Evolutionary conservation across 1,140 invertebrate genomes (phyloP), one percentile per base, ranked within the genome.

Genomic region (Eumaeus atala): DNA sequence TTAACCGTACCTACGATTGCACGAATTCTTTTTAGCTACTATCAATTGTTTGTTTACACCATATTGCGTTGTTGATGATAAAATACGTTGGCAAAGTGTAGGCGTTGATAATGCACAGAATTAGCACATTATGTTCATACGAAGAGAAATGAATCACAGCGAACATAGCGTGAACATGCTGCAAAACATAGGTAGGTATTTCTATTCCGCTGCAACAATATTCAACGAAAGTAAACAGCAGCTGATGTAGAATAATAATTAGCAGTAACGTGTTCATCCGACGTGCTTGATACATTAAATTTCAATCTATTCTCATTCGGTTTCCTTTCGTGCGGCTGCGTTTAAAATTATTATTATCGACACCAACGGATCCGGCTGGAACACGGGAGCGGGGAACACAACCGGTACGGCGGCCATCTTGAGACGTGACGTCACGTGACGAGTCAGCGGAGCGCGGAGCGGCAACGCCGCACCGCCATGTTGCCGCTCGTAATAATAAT

Each of bases 361-460:
- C 69, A 66, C 69, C 70, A 70, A 73, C 69, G 74, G 71, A 80
- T 76, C 74, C 77, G 78, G 79, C 74, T 78, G 74, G 76, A 71
- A 77, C 72, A 70, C 74, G 62, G 72, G 76, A 73, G 72, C 66
- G 70, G 77, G 77, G 70, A 70, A 72, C 71, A 67, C 62, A 71
- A 77, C 74, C 81, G 77, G 79, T 76, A 61, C 70, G 78, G 77
- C 83, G 74, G 83, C 83, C 83, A 87, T 84, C 79, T 87, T 87
- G 81, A 87, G 83, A 87, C 78, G 80, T 87, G 84, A 87, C 84
- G 84, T 87, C 84, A 87, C 84, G 80, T 87, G 84, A 87, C 84
- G 84, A 87, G 78, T 84, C 77, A 84, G 74, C 75, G 74, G 76
- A 78, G 71, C 72, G 72, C 77, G 66, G 69, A 14, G 64, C 67